Percentiles rank a stretch among this genome's conserved stretches.
phyloP scores from a whole-genome alignment of 64 coral and sea anemone species.

The Actinia equina region DNA sequence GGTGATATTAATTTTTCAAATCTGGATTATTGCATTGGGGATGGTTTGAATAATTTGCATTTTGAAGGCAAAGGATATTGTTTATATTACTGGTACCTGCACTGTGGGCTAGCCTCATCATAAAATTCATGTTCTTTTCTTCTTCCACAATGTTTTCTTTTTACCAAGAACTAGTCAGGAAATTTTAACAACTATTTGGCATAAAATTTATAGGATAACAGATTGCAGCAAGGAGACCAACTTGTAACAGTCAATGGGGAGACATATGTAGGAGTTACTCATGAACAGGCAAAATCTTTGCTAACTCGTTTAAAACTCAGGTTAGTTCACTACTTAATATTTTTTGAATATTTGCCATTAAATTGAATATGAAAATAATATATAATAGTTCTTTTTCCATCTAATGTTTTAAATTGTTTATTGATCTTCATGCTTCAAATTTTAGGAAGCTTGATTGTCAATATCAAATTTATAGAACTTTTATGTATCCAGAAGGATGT shows the following conservation, averaged over 20 bases:
- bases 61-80: neutral
- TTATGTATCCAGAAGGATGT: neutral
- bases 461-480: no score
- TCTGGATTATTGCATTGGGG: neutral
- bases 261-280: slow-evolving; percentile 73
- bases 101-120: neutral
- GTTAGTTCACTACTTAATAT: slow-evolving; percentile 15
- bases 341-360: neutral
- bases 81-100: slow-evolving; percentile 1
- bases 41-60: neutral
- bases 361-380: no score
- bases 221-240: slow-evolving; percentile 57
- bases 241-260: slow-evolving; percentile 74
- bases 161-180: neutral
- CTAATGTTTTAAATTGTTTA: no score
- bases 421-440: no score
- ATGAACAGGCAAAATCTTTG: slow-evolving; percentile 87
- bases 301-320: slow-evolving; percentile 77
- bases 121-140: neutral
- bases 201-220: slow-evolving; percentile 38
- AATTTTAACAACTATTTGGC: slow-evolving; percentile 24
- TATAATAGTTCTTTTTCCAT: no score
- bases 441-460: no score
- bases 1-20: neutral
- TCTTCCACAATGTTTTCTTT: neutral